Base-by-base conservation (phyloP, 2,888 invertebrate genomes). In the Drosophila nr. medialis region DNA sequence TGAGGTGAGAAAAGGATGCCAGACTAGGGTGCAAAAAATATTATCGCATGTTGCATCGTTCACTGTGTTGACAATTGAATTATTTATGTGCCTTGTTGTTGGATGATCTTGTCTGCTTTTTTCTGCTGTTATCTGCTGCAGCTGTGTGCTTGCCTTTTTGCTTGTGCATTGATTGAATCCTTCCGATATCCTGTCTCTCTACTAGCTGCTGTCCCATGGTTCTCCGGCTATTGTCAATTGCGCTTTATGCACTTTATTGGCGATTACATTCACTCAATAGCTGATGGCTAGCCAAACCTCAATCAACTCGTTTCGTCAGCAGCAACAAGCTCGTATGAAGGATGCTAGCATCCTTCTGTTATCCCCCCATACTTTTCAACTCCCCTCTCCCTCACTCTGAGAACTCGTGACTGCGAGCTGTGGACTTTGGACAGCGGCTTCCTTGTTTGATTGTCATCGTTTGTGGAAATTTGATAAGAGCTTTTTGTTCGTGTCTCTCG, bases 391-490 rank as follows among this genome's bases (percentile, higher is more conserved):
- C 10, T 18, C n/a, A 6, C 27, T 24, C 29, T 8, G 48, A 27
- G 50, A 40, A 40, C 58, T 62, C 58, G 50, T 51, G 66, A 53
- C 68, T 70, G 54, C 55, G 38, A 48, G 24, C 49, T 66, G 45
- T 45, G 56, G 60, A 73, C 74, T 58, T 59, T 62, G 64, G 61
- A 58, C 49, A 64, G 59, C 50, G 58, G 10, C 59, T 64, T 56
- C 38, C 66, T 67, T 77, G 86, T 81, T 80, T 88, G 86, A 89
- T 86, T 86, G 86, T 88, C 89, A 83, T 88, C 90, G 89, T 88
- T 88, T 86, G 89, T 83, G 89, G 90, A 90, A 86, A 86, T 86
- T 86, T 90, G 90, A 90, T 81, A 90, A 90, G 86, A 83, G 81
- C 88, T 89, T 84, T 87, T 79, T 86, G 67, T 77, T 71, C 72